Evolutionary conservation across 2,113 vertebrate genomes (phyloP).

Genomic region (Siphamia tubifer): DNA sequence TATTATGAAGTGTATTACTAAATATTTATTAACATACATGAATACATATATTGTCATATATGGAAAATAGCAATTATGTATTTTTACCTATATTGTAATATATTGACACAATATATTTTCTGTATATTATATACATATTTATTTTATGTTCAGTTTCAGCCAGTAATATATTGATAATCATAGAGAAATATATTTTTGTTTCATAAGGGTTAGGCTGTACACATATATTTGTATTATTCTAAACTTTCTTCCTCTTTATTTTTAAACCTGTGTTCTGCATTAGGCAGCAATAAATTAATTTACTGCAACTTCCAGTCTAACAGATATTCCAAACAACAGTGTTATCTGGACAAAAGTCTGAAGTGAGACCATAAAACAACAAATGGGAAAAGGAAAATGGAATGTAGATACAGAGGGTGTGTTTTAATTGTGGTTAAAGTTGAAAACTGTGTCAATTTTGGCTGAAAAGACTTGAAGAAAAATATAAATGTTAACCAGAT

Average conservation of each 20-base stretch:
- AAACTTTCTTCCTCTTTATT: neutral
- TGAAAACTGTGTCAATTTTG: conserved; percentile 12
- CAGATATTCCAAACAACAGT: neutral
- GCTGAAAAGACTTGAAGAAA: neutral
- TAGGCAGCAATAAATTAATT: conserved; percentile 2
- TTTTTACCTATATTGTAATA: no score
- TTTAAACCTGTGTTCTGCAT: neutral
- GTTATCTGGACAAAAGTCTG: conserved; percentile 1
- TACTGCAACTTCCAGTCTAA: neutral
- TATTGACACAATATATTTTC: no score
- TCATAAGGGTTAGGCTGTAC: neutral
- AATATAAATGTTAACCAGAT: no score
- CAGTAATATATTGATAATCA: no score
- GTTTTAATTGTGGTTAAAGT: conserved; percentile 24
- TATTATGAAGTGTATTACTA: no score
- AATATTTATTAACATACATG: no score
- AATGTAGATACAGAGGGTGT: conserved; percentile 2
- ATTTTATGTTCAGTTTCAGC: no score
- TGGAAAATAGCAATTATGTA: no score
- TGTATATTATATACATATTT: no score
- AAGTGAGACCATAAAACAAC: conserved; percentile 30
- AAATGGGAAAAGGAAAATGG: conserved; percentile 25
- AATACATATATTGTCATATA: no score
- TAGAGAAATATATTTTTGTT: no score
- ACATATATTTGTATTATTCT: neutral